Evolutionary conservation across 1,140 invertebrate species (phyloP).

Genomic region (Polyergus mexicanus): DNA sequence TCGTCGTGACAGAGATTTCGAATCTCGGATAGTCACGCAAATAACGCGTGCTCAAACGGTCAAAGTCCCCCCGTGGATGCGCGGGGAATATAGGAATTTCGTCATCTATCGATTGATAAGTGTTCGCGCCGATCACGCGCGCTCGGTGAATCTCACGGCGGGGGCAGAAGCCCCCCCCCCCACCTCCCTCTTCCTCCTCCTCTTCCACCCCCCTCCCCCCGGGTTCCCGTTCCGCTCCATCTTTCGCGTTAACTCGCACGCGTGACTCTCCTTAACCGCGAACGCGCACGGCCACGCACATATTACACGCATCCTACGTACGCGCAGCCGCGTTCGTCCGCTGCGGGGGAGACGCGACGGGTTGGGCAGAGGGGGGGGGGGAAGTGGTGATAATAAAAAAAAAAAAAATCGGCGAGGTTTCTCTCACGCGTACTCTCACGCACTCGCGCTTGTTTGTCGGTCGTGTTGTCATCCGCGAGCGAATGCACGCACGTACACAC

Average conservation of each 20-base stretch:
- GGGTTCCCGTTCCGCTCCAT: not conserved
- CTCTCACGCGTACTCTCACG: slow-evolving; percentile 31
- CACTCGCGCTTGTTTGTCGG: not conserved
- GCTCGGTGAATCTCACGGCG: slow-evolving; percentile 28
- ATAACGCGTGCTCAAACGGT: slow-evolving; percentile 24
- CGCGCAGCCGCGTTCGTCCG: not conserved
- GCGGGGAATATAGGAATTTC: slow-evolving; percentile 21
- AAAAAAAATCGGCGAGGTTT: slow-evolving; percentile 30
- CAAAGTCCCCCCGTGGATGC: slow-evolving; percentile 31
- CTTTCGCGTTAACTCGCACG: slow-evolving; percentile 39
- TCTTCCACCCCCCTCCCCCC: too few species aligned
- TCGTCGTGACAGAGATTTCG: not conserved
- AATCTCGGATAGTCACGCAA: slow-evolving; percentile 24
- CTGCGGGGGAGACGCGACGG: not conserved
- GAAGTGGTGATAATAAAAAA: slow-evolving; percentile 8
- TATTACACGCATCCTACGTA: not conserved
- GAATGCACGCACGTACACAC: slow-evolving; percentile 12
- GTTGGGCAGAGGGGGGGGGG: not conserved
- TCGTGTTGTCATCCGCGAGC: not conserved
- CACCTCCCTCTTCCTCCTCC: too few species aligned
- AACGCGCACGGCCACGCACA: not conserved
- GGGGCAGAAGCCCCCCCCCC: not conserved
- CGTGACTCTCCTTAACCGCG: slow-evolving; percentile 9
- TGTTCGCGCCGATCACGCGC: slow-evolving; percentile 32
- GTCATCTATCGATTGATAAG: slow-evolving; percentile 62